Base-by-base conservation (phyloP, 2,113 vertebrate species). In the Channa argus region DNA sequence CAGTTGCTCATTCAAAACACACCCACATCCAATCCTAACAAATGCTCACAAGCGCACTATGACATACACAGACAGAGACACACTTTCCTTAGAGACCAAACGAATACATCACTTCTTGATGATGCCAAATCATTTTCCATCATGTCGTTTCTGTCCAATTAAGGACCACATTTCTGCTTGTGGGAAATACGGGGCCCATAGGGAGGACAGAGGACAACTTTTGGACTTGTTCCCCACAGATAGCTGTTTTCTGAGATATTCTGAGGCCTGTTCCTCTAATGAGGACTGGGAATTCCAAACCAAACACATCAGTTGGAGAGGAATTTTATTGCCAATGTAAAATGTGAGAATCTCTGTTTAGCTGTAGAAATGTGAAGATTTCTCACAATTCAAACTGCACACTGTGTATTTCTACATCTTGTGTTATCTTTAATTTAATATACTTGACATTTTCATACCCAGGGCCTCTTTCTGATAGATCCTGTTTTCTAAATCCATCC, bases 251-350 rank as follows among this genome's bases (percentile, higher is more conserved):
- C 50, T n/a, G 3, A 65, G 53, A 38, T 43, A 72, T 63, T 70
- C 44, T 45, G 8, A 55, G 50, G 61, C 55, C 38, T 33, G n/a
- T 63, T 80, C 54, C 24, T 50, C 74, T 80, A 82, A 87, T 78
- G 70, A 84, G 78, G 6, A 2, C 41, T 63, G 84, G 80, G 65
- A 77, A 66, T 87, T 82, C 52, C 14, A 12, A 67, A 70, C 41
- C 45, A 65, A 77, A 66, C 49, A 60, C 52, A 54, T 75, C 55
- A 5, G 7, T 33, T 4, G 44, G 46, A 77, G 65, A 65, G 41
- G 49, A 58, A 65, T 58, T 56, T 83, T 65, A 46, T 8, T 7
- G 46, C 14, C 58, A 39, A 58, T 82, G 49, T 51, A 45, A 61
- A 80, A 63, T 51, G 38, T 43, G 5, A 82, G 55, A 43, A 61